Conservation (phyloP, 2,888 invertebrate species). For the Thecocarcelia acutangulata region DNA sequence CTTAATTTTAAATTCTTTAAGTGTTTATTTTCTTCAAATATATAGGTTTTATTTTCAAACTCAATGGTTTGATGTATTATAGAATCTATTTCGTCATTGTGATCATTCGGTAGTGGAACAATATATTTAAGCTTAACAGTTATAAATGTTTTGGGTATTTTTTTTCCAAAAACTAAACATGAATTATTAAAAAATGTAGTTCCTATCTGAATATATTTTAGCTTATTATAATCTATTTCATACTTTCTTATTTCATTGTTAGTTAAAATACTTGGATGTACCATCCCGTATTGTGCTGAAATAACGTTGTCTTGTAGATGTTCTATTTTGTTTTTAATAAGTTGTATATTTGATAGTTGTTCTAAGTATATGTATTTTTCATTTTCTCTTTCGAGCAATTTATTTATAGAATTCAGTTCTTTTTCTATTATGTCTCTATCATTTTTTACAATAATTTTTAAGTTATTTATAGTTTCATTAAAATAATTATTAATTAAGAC, state of each 20-base stretch:
- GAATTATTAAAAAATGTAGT: neutral
- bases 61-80: neutral
- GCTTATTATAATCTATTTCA: neutral
- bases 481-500: constrained; percentile 22
- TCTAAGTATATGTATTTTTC: neutral
- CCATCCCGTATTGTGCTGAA: no score
- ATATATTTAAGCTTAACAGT: neutral
- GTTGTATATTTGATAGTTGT: constrained; percentile 12
- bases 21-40: constrained; percentile 8
- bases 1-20: no score
- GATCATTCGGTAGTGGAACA: constrained; percentile 4
- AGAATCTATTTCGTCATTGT: neutral
- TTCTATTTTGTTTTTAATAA: constrained; percentile 17
- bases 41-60: constrained; percentile 5
- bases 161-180: neutral
- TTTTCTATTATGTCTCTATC: neutral
- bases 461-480: neutral
- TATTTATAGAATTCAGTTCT: neutral
- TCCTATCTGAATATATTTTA: neutral
- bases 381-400: constrained; percentile 7
- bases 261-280: no score
- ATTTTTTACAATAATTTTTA: neutral
- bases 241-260: no score
- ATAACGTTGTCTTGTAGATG: neutral
- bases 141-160: constrained; percentile 11